Conservation (phyloP, 2,113 vertebrate species). For the Tachycineta bicolor region DNA sequence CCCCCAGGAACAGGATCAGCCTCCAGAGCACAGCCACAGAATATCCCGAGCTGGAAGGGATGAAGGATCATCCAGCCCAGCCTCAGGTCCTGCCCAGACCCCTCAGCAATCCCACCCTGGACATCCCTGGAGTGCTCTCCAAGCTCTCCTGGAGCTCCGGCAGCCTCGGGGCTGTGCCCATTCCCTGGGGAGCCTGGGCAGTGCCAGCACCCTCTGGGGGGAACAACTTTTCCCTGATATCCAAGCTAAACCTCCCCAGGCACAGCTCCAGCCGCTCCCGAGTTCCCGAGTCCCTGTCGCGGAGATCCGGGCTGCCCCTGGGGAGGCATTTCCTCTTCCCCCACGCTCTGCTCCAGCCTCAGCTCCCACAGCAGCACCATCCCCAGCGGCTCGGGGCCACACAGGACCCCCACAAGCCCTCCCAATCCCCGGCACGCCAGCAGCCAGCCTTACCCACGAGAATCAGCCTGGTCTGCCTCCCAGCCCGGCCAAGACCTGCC, state of each 20-base stretch:
- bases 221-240: neutral
- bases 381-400: fast-evolving
- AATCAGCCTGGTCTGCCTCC: neutral
- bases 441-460: neutral
- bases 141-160: neutral
- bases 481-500: neutral
- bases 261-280: fast-evolving
- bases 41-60: neutral
- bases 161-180: neutral
- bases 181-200: neutral
- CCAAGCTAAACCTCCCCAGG: neutral
- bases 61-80: neutral
- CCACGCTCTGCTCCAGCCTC: neutral
- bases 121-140: fast-evolving
- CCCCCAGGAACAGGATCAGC: neutral
- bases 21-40: neutral
- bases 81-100: neutral
- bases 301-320: neutral
- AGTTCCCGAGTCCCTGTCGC: neutral
- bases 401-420: neutral
- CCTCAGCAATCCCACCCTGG: neutral
- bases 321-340: neutral
- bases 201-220: neutral
- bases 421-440: fast-evolving
- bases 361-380: neutral